Percentiles rank a stretch among this genome's conserved stretches.
Evolutionary conservation across 2,113 vertebrate genomes (phyloP).

Genomic region (Poeciliopsis turrubarensis): DNA sequence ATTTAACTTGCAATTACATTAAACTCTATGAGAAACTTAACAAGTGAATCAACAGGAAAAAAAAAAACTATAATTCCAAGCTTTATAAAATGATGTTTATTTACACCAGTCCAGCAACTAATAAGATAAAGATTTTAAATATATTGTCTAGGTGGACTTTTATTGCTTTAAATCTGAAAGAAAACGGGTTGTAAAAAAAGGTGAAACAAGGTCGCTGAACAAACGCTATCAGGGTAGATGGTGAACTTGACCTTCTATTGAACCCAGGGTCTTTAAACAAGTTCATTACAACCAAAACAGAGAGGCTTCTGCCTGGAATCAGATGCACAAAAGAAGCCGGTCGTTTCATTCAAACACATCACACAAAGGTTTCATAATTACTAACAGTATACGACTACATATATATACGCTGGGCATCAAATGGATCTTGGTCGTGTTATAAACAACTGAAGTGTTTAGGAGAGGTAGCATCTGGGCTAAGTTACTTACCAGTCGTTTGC

Average conservation of each 20-base stretch:
- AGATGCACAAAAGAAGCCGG: not conserved
- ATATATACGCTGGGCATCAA: not conserved
- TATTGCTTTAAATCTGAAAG: not conserved
- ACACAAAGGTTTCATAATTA: not conserved
- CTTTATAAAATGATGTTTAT: not conserved
- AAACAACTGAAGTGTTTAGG: conserved; percentile 13
- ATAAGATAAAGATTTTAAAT: not conserved
- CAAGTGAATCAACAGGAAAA: not conserved
- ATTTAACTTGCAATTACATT: not conserved
- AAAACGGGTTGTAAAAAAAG: not conserved
- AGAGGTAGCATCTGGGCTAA: conserved; percentile 13
- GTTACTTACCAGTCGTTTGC: conserved; percentile 93
- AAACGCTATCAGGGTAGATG: conserved; percentile 23
- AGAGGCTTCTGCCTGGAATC: not conserved
- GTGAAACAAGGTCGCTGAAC: conserved; percentile 29
- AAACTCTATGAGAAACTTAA: not conserved
- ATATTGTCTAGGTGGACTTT: not conserved
- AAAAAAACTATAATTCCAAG: not conserved
- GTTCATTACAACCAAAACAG: conserved; percentile 51
- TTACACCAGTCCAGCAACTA: not conserved
- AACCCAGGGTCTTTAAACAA: conserved; percentile 53
- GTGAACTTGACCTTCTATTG: conserved; percentile 70
- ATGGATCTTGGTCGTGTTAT: not conserved
- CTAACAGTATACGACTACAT: rapidly evolving
- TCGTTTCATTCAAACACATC: not conserved